Evolutionary conservation across 2,888 invertebrate genomes (phyloP).

Genomic region (Phengaris arion): DNA sequence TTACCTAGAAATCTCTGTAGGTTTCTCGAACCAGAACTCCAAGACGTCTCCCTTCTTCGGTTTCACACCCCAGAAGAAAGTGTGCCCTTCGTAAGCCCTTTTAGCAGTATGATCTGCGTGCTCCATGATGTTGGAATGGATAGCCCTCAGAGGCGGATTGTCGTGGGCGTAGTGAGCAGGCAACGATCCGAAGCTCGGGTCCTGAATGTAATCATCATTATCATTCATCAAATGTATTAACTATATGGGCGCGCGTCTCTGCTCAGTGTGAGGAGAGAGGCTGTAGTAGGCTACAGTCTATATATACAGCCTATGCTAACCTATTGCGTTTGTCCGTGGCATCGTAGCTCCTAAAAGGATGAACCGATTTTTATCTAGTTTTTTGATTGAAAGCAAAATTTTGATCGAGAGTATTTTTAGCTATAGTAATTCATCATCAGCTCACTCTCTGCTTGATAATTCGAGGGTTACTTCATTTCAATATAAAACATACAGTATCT

Average conservation of each 20-base stretch:
- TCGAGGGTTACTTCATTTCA: no score
- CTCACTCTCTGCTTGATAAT: no score
- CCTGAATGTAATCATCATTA: slow-evolving; percentile 72
- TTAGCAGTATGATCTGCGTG: slow-evolving; percentile 89
- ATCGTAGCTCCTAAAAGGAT: no score
- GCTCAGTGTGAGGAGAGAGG: no score
- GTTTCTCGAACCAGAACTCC: slow-evolving; percentile 87
- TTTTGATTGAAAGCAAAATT: no score
- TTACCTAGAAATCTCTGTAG: slow-evolving; percentile 65
- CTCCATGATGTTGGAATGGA: slow-evolving; percentile 85
- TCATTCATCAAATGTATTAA: neutral
- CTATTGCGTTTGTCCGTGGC: no score
- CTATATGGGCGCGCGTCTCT: neutral
- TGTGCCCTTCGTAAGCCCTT: slow-evolving; percentile 91
- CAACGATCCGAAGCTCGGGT: slow-evolving; percentile 92
- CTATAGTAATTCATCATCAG: no score
- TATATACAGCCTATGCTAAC: no score
- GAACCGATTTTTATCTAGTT: no score
- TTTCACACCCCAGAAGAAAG: slow-evolving; percentile 94
- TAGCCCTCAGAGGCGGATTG: slow-evolving; percentile 83
- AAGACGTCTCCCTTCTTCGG: slow-evolving; percentile 91
- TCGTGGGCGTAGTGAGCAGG: slow-evolving; percentile 88
- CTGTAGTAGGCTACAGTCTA: no score
- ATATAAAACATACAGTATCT: no score
- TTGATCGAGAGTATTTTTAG: no score